These are phyloP conservation scores for Pseudochirops cupreus DNA, from an alignment of 2,797 vertebrate species.

Conservation along the genomic window DNA sequence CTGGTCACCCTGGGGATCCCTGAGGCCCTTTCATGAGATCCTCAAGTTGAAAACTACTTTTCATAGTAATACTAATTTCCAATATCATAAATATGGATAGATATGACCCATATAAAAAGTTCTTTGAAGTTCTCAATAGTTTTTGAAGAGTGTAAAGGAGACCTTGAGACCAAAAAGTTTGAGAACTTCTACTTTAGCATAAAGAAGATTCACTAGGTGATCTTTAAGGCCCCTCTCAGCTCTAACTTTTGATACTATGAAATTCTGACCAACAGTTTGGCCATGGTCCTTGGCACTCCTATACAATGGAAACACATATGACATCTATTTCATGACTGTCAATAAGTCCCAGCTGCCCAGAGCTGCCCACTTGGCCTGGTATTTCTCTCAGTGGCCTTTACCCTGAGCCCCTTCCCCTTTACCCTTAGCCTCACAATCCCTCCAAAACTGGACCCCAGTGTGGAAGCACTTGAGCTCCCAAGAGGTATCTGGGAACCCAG, in stretches of 20 bases:
- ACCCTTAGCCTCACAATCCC: not conserved
- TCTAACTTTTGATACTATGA: not conserved
- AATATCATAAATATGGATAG: not conserved
- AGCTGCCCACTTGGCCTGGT: not conserved
- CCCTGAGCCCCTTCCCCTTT: not conserved
- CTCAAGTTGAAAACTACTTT: not conserved
- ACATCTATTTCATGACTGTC: not conserved
- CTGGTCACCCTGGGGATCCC: not conserved
- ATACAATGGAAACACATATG: not conserved
- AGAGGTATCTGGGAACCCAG: not conserved
- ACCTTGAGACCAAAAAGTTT: not conserved
- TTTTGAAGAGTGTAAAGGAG: not conserved
- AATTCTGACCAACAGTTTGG: not conserved
- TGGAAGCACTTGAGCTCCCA: not conserved
- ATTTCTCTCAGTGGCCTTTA: not conserved
- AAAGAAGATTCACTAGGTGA: not conserved
- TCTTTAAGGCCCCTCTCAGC: not conserved
- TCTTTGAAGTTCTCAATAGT: not conserved
- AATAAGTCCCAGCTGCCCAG: not conserved
- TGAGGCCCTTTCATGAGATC: not conserved
- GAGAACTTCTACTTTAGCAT: not conserved
- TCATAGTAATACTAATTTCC: not conserved
- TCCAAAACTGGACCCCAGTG: not conserved
- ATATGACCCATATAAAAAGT: not conserved
- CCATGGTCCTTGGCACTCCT: not conserved